Base-by-base conservation (phyloP, 2,113 vertebrate genomes). In the Malurus cyaneus region DNA sequence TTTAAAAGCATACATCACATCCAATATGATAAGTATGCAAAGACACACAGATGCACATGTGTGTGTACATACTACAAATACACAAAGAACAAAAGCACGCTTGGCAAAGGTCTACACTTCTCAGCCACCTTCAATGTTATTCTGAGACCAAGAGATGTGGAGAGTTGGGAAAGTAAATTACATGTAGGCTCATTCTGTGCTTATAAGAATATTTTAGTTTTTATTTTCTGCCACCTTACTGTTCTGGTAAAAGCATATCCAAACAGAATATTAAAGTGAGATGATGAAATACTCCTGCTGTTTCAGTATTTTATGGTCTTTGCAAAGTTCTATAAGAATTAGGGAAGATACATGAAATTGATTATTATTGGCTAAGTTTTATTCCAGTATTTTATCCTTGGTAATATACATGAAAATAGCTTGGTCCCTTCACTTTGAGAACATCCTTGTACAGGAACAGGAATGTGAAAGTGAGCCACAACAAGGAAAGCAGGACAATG, bases 1-100 rank as follows among this genome's bases (percentile, higher is more conserved):
- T 39, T 39, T 72, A 61, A 61, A 49, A 88, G 23, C 64, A 59
- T 32, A 52, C 14, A 59, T 24, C 34, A 44, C 23, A 61, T 66
- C 21, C 21, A 59, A 12, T 65, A 72, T 14, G 70, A 1, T 64
- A 60, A 59, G 15, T 31, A 25, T 26, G 32, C 31, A 50, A 76
- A 77, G 50, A 54, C 23, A 39, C 9, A 67, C 0, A 72, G 59
- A 67, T 41, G 25, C 8, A 52, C 3, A 39, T 2, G 4, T 39
- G 26, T 1, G 0, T 32, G n/a, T 14, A 36, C 3, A 11, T 3
- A 36, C 4, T n/a, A 53, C 39, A 64, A 13, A n/a, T 2, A 32
- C 28, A 54, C 8, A 31, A 81, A 74, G n/a, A 76, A 42, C 32
- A 71, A 57, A 71, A 72, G 7, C 10, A n/a, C 18, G 8, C 46